These are phyloP conservation scores for Eupithecia subumbrata DNA, from an alignment of 2,888 invertebrate species.

Conservation along the genomic window DNA sequence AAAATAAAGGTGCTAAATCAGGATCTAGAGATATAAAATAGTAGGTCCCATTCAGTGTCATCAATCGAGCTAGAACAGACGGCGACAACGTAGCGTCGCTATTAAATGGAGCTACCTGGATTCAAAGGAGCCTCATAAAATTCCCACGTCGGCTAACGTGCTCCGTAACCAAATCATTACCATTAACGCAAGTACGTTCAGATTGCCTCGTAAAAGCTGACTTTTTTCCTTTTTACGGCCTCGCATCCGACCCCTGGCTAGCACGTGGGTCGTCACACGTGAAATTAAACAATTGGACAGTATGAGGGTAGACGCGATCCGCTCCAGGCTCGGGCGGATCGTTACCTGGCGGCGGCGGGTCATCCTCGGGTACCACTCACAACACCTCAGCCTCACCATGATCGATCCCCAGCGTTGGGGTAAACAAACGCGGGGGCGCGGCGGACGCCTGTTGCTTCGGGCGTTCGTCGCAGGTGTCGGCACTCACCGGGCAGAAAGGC, in stretches of 20 bases:
- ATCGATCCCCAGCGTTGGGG: constrained; percentile 58
- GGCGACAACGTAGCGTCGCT: constrained; percentile 19
- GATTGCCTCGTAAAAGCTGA: constrained; percentile 65
- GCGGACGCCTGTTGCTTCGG: constrained; percentile 73
- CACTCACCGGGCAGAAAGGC: constrained; percentile 81
- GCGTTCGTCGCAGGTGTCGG: constrained; percentile 44
- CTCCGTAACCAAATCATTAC: constrained; percentile 58
- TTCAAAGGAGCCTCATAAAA: constrained; percentile 51
- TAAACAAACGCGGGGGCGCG: constrained; percentile 73
- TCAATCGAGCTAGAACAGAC: not conserved
- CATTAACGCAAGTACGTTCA: constrained; percentile 59
- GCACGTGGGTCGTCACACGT: constrained; percentile 42
- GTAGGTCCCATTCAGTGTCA: not conserved
- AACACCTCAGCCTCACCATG: constrained; percentile 73
- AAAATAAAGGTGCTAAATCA: not conserved
- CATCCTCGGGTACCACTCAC: constrained; percentile 62
- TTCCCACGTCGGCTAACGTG: constrained; percentile 51
- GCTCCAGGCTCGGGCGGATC: constrained; percentile 38
- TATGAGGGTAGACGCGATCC: constrained; percentile 10
- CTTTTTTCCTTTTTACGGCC: constrained; percentile 62
- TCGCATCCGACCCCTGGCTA: constrained; percentile 53
- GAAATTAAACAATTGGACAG: constrained; percentile 31
- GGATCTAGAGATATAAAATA: not conserved
- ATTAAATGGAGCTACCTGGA: constrained; percentile 46
- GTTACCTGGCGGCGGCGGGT: constrained; percentile 54